A percentile compares a stretch with the other conserved stretches of the same genome.
Evolutionary conservation across 2,797 vertebrate genomes (phyloP).

Genomic region (Enteromius paludinosus): DNA sequence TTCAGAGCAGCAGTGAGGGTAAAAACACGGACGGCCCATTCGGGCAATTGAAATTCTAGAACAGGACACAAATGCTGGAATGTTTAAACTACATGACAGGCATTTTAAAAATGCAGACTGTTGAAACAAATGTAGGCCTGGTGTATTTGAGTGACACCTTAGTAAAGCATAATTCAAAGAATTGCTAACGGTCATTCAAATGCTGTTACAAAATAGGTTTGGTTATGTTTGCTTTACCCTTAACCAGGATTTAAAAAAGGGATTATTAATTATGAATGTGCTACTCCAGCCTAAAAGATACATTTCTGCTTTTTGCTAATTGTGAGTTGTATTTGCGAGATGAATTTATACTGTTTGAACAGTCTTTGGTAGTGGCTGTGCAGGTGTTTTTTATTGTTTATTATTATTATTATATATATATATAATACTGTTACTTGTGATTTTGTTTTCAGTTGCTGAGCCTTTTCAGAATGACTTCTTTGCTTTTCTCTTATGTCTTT

Average conservation of each 20-base stretch:
- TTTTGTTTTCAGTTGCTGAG: no score
- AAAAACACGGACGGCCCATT: background rate
- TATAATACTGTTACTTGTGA: no score
- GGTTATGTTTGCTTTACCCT: no score
- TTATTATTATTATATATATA: no score
- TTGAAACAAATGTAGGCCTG: background rate
- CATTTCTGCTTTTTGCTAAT: background rate
- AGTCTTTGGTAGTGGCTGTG: background rate
- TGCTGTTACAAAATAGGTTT: constrained; percentile 7
- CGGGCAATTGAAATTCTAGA: background rate
- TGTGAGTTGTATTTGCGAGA: constrained; percentile 22
- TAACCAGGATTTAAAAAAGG: constrained; percentile 41
- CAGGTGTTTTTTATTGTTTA: constrained; percentile 1
- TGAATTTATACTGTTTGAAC: background rate
- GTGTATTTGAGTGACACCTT: background rate
- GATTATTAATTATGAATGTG: background rate
- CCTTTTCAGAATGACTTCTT: constrained; percentile 37
- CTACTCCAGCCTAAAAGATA: background rate
- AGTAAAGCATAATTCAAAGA: background rate
- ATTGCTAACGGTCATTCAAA: background rate
- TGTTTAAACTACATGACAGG: constrained; percentile 9
- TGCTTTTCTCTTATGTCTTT: constrained; percentile 55
- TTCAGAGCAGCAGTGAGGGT: background rate
- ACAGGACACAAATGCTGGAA: background rate
- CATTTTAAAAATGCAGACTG: background rate